Conservation (phyloP, 2,888 invertebrate genomes). For the Mamestra brassicae region DNA sequence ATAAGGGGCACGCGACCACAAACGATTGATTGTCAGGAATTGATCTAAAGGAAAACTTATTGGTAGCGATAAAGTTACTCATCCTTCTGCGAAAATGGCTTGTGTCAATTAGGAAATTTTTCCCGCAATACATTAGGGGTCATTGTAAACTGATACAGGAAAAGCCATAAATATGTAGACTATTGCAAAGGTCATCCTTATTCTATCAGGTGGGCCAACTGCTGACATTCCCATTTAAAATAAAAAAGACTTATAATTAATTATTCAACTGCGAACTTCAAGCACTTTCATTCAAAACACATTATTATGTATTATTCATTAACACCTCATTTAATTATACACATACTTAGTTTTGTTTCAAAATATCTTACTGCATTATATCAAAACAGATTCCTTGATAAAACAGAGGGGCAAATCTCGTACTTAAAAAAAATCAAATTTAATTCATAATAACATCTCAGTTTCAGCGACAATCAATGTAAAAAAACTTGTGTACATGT, state of each 20-base stretch:
- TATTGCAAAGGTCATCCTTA: too few relatives aligned
- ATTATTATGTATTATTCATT: conserved; percentile 22
- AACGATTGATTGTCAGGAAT: conserved; percentile 16
- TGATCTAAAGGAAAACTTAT: conserved; percentile 29
- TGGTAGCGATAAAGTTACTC: conserved; percentile 5
- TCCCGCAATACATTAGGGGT: background rate
- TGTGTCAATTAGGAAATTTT: conserved; percentile 13
- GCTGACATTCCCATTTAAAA: background rate
- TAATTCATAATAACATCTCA: too few relatives aligned
- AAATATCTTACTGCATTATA: conserved; percentile 37
- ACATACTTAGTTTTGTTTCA: conserved; percentile 41
- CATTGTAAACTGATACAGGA: background rate
- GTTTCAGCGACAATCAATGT: too few relatives aligned
- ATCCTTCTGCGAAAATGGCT: conserved; percentile 2
- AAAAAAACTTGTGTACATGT: too few relatives aligned
- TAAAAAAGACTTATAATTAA: background rate
- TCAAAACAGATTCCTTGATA: conserved; percentile 26
- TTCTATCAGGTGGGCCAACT: background rate
- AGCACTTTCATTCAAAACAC: conserved; percentile 16
- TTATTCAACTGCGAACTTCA: background rate
- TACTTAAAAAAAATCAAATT: too few relatives aligned
- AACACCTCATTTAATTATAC: conserved; percentile 30
- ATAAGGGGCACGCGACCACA: conserved; percentile 41
- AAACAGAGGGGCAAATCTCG: background rate
- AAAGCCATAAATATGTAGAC: too few relatives aligned